Evolutionary conservation across 2,888 invertebrate species (phyloP).

Genomic region (Thymelicus lineola): DNA sequence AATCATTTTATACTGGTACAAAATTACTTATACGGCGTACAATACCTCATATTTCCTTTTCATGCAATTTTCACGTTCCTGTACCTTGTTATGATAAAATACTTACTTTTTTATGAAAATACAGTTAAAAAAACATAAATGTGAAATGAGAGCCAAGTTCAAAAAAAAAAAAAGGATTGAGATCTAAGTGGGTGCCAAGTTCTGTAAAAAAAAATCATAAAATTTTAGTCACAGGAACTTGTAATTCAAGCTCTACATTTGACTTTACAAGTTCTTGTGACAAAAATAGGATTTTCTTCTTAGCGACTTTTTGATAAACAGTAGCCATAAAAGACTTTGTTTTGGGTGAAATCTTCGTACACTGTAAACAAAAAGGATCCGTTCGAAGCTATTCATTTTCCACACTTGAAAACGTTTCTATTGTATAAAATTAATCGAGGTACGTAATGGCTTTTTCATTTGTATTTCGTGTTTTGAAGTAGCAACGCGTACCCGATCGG

Average conservation of each 20-base stretch:
- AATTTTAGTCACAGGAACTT: too few species aligned
- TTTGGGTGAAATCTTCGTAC: too few species aligned
- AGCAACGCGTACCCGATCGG: constrained; percentile 15
- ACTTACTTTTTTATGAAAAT: constrained; percentile 3
- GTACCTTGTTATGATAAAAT: neutral
- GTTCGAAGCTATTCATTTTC: neutral
- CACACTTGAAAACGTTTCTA: constrained; percentile 2
- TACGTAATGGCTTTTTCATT: constrained; percentile 13
- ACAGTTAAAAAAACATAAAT: too few species aligned
- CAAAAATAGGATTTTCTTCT: too few species aligned
- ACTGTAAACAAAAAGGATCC: neutral
- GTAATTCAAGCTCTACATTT: too few species aligned
- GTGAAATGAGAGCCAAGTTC: too few species aligned
- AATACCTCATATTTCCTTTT: constrained; percentile 1
- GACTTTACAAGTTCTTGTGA: too few species aligned
- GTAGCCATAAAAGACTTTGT: too few species aligned
- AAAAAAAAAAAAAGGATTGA: too few species aligned
- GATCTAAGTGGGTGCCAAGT: too few species aligned
- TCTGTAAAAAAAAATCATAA: too few species aligned
- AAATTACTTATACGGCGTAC: constrained; percentile 2
- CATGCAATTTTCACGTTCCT: constrained; percentile 15
- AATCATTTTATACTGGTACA: neutral
- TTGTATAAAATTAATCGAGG: constrained; percentile 14
- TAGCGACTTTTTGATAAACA: too few species aligned
- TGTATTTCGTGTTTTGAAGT: constrained; percentile 21